These are phyloP conservation scores for Synodontis membranacea DNA, from an alignment of 2,113 vertebrate genomes.

Conservation along the genomic window DNA sequence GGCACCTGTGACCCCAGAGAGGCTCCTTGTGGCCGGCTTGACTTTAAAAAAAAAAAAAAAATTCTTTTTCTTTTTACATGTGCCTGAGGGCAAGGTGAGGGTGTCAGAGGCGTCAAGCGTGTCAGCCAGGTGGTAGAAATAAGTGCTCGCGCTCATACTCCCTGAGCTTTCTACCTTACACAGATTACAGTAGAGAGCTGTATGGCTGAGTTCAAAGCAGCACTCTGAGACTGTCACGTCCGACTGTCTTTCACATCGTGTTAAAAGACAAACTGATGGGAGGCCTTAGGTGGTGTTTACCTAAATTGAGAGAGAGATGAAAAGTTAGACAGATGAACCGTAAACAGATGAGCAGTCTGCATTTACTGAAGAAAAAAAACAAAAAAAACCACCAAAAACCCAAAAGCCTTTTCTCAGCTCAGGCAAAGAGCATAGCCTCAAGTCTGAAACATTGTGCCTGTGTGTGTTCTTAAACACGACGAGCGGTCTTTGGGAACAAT, in stretches of 20 bases:
- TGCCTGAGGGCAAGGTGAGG: slow-evolving; percentile 43
- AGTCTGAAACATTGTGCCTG: not conserved
- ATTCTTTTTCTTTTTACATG: slow-evolving; percentile 25
- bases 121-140: slow-evolving; percentile 37
- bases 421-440: not conserved
- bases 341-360: slow-evolving; percentile 6
- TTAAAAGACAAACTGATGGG: slow-evolving; percentile 14
- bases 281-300: slow-evolving; percentile 17
- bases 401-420: not conserved
- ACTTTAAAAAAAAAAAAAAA: too few species aligned
- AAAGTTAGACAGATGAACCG: slow-evolving; percentile 29
- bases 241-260: slow-evolving; percentile 7
- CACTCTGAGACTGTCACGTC: slow-evolving; percentile 19
- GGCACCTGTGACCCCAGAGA: slow-evolving; percentile 58
- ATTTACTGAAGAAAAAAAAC: slow-evolving; percentile 5
- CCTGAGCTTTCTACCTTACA: slow-evolving; percentile 6
- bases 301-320: slow-evolving; percentile 14
- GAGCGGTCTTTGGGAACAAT: not conserved
- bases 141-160: slow-evolving; percentile 3
- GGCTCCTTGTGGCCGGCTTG: slow-evolving; percentile 39
- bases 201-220: slow-evolving; percentile 25
- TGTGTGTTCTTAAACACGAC: not conserved
- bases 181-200: slow-evolving; percentile 11
- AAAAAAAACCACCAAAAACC: too few species aligned
- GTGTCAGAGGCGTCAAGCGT: slow-evolving; percentile 17